A percentile compares a stretch with the other conserved stretches of the same genome.
These are phyloP conservation scores for Oreochromis spilurus DNA, from an alignment of 2,113 vertebrate genomes.

Conservation along the genomic window DNA sequence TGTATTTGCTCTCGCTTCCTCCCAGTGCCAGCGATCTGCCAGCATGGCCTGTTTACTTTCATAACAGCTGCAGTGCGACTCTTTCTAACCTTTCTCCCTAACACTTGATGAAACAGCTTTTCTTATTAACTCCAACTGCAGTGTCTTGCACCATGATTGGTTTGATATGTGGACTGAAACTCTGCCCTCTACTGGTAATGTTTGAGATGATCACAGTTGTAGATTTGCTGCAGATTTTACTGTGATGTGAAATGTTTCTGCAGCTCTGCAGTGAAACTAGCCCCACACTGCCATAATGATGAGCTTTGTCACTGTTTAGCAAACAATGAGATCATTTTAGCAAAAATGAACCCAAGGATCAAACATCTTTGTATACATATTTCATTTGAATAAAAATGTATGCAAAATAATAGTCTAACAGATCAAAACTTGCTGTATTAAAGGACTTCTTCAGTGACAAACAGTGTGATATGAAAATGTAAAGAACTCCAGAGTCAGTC, in stretches of 20 bases:
- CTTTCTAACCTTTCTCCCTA: neutral
- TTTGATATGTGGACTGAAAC: slow-evolving; percentile 56
- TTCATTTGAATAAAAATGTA: neutral
- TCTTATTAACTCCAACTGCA: slow-evolving; percentile 11
- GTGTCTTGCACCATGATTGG: slow-evolving; percentile 55
- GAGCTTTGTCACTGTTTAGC: neutral
- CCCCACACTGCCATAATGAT: neutral
- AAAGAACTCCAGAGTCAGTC: neutral
- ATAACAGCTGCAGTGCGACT: slow-evolving; percentile 42
- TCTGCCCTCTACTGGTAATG: slow-evolving; percentile 70
- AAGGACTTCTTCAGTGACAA: neutral
- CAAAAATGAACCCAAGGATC: neutral
- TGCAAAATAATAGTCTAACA: neutral
- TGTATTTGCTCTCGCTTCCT: slow-evolving; percentile 40
- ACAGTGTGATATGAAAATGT: neutral
- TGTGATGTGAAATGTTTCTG: neutral
- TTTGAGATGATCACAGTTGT: neutral
- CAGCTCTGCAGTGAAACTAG: neutral
- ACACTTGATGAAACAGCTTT: neutral
- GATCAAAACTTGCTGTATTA: neutral
- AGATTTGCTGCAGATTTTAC: neutral
- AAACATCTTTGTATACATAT: neutral
- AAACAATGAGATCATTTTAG: neutral
- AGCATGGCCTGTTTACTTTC: slow-evolving; percentile 52
- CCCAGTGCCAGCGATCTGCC: slow-evolving; percentile 17